Evolutionary conservation across 2,113 vertebrate genomes (phyloP), one percentile per base, ranked within the genome.

Genomic region (Cebidichthys violaceus): DNA sequence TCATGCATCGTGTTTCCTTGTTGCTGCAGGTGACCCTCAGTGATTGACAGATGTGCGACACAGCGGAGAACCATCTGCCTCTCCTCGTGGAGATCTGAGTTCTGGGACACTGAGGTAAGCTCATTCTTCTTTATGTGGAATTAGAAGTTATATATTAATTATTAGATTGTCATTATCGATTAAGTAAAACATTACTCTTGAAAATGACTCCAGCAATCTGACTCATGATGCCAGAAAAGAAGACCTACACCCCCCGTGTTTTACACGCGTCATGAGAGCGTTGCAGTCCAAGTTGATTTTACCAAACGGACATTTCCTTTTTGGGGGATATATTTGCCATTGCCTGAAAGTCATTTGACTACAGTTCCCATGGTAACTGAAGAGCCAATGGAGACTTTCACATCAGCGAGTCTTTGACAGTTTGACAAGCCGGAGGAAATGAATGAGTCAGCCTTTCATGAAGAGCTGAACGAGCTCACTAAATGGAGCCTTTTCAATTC

Each of bases 21-120:
- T 87, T 92, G 94, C 89, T 93, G 65, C 86, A 70, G 89, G 93
- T 93, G 92, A 94, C 88, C 88, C 88, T 91, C 92, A 93, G 94
- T 82, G 89, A 91, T 89, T 92, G 93, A 95, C 96, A 96, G 95
- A 98, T 98, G 97, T 94, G 96, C 96, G 93, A 95, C 94, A 89
- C 81, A 92, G 93, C 94, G 91, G 96, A 96, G 93, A 92, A 94
- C 90, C 94, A 91, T 92, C 62, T 79, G 71, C 92, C 95, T 95
- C 95, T 95, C 95, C 93, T 90, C 91, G 94, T 94, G 96, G 94
- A 96, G 93, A 95, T 97, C 57, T 98, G 97, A 97, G 86, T 95
- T 95, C 90, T 91, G 94, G 95, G 90, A 92, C 94, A 94, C 94
- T 91, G 86, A 96, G 97, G 97, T 98, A 96, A 94, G 86, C 4